phyloP scores from a whole-genome alignment of 1,140 invertebrate genomes.

The Zaprionus gabonicus region DNA sequence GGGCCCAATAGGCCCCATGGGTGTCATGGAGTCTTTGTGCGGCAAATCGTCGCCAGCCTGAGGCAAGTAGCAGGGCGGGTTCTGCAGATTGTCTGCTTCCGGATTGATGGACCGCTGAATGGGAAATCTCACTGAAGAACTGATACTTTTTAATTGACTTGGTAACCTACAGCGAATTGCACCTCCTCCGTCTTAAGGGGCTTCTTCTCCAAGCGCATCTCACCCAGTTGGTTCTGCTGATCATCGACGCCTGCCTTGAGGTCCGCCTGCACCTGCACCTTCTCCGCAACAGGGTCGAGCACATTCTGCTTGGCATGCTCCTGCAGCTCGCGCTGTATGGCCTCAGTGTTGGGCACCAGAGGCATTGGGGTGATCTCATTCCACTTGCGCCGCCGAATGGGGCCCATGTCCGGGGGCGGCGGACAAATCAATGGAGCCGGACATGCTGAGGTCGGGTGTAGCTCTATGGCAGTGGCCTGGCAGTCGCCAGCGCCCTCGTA shows the following conservation, averaged over 20 bases:
- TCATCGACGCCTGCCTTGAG: slow-evolving; percentile 55
- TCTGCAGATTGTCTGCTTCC: slow-evolving; percentile 68
- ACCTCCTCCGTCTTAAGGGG: slow-evolving; percentile 41
- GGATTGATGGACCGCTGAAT: slow-evolving; percentile 59
- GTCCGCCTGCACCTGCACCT: slow-evolving; percentile 41
- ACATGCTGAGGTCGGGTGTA: slow-evolving; percentile 51
- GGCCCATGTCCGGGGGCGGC: slow-evolving; percentile 38
- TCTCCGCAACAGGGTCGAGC: slow-evolving; percentile 32
- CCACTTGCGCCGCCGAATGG: slow-evolving; percentile 29
- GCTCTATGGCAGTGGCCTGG: slow-evolving; percentile 34
- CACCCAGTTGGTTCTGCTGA: slow-evolving; percentile 57
- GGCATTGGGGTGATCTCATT: slow-evolving; percentile 35
- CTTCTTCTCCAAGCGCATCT: slow-evolving; percentile 44
- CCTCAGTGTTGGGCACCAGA: slow-evolving; percentile 42
- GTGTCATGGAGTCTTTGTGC: slow-evolving; percentile 72
- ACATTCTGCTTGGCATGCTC: slow-evolving; percentile 39
- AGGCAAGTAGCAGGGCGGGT: slow-evolving; percentile 86
- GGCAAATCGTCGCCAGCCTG: slow-evolving; percentile 86
- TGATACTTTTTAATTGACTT: not conserved
- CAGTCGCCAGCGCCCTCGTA: slow-evolving; percentile 35
- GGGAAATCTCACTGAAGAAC: not conserved
- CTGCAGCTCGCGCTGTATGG: slow-evolving; percentile 39
- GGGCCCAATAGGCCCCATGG: slow-evolving; percentile 86
- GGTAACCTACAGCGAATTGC: slow-evolving; percentile 60
- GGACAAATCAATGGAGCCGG: slow-evolving; percentile 65